phyloP scores from a whole-genome alignment of 2,797 vertebrate genomes.

The Danio choprae region DNA sequence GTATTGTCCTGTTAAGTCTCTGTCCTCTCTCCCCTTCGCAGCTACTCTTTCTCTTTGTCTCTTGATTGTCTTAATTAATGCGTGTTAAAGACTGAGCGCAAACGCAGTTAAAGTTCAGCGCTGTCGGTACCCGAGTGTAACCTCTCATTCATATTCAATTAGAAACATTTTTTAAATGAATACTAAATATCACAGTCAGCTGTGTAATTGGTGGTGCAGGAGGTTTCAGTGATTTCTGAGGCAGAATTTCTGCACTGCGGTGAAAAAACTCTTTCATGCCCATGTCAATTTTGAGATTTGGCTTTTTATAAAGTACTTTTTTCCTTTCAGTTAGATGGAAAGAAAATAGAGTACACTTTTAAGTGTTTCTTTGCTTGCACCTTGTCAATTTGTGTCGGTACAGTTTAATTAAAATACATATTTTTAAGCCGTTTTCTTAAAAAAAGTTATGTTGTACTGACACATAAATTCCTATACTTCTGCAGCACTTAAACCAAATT shows the following conservation, averaged over 20 bases:
- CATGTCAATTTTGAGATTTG: too few species aligned
- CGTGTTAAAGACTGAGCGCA: conserved; percentile 5
- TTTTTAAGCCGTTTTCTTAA: too few species aligned
- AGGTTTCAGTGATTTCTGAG: conserved; percentile 4
- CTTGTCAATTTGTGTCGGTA: too few species aligned
- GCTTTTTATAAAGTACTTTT: too few species aligned
- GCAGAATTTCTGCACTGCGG: neutral
- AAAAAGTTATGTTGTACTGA: too few species aligned
- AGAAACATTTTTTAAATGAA: conserved; percentile 1
- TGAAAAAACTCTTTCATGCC: too few species aligned
- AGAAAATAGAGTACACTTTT: too few species aligned
- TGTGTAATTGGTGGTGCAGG: neutral
- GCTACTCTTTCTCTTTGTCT: conserved; percentile 10
- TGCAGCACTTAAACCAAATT: too few species aligned
- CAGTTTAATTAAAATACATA: too few species aligned
- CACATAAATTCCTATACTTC: too few species aligned
- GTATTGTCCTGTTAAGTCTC: conserved; percentile 20
- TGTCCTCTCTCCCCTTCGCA: neutral
- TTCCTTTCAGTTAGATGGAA: too few species aligned
- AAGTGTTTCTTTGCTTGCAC: too few species aligned
- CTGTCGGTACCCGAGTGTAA: neutral
- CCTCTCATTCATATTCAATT: conserved; percentile 32
- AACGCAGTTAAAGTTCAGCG: conserved; percentile 27
- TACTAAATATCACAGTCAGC: conserved; percentile 13
- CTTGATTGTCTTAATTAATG: conserved; percentile 40